Evolutionary conservation across 2,797 vertebrate species (phyloP), one percentile per base, ranked within the genome.

Genomic region (Trachurus trachurus): DNA sequence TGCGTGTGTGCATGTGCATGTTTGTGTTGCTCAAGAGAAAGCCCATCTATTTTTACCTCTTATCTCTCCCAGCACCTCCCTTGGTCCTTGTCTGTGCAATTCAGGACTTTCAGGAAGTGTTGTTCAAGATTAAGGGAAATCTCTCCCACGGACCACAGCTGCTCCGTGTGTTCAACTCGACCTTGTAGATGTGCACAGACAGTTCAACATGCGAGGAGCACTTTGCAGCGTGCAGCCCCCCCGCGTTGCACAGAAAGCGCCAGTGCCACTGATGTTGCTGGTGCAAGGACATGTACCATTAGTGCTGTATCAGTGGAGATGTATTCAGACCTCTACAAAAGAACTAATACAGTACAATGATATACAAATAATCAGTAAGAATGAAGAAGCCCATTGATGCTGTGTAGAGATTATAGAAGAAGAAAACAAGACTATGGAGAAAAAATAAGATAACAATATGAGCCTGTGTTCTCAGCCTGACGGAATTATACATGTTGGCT

Each of bases 21-120:
- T 22, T 49, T 40, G 58, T 67, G 75, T 64, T 34, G 50, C 45
- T 5, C 49, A 64, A 40, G 56, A 82, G 70, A 56, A 59, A 60
- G 26, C 12, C 45, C 4, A 0, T 85, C 71, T 87, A 88, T 90
- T 86, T 92, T 79, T 82, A 64, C 61, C 70, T 63, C 22, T 53
- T 60, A 56, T 87, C 76, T 76, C 70, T 58, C 45, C 15, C n/a
- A 58, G 60, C 84, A 75, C 72, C 39, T 81, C 78, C 47, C 57
- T 37, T 9, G 47, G 29, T 73, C 74, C 47, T 47, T 37, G 21
- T 22, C 29, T 10, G 26, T 15, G 44, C 5, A 12, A 66, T 34
- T 66, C 52, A 19, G 52, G 61, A 26, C 78, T 60, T 66, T 64
- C 16, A 19, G 4, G 45, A 56, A 40, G 65, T n/a, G 19, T 12